Evolutionary conservation across 1,140 invertebrate species (phyloP), one percentile per base, ranked within the genome.

Genomic region (Prorops nasuta): DNA sequence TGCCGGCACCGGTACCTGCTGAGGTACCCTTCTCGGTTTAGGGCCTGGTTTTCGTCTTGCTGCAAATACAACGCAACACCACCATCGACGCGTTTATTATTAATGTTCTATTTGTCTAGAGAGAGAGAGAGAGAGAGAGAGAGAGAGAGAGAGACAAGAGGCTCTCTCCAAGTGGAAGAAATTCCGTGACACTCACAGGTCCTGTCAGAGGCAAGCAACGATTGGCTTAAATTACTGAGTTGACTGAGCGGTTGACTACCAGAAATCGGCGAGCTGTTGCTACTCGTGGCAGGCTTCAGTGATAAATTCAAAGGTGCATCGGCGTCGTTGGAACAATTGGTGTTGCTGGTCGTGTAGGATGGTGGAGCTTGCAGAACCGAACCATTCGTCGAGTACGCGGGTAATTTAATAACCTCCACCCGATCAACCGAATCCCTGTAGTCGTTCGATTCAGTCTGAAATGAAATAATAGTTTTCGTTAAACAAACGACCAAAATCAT

Each of bases 221-320:
- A 76, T 53, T 78, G 66, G 66, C 73, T 74, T 71, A 82, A 74
- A 74, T 81, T 82, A 66, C 79, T 80, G 45, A 83, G 67, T 45
- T 80, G 81, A 55, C 78, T 81, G 45, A 83, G 71, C 19, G 80
- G 80, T 40, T 79, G 78, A 61, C 66, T 79, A 36, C 63, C 53
- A 20, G 69, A 56, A 35, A 73, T 72, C 16, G 75, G 63, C 44
- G 69, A 74, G 46, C 65, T 69, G 43, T 64, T 64, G 38, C 69
- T 71, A 22, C 81, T 77, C 35, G 77, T 75, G 17, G 82, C 74
- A 16, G 88, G 85, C 71, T 91, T 92, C 47, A 91, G 75, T 3
- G 88, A 91, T 1, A 92, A 80, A 73, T 92, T 91, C 14, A 92
- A 79, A 0, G 90, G 90, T 1, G 86, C 83, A 60, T 92, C 90